Evolutionary conservation across 2,888 invertebrate species (phyloP), one percentile per base, ranked within the genome.

Genomic region (Eurois occulta): DNA sequence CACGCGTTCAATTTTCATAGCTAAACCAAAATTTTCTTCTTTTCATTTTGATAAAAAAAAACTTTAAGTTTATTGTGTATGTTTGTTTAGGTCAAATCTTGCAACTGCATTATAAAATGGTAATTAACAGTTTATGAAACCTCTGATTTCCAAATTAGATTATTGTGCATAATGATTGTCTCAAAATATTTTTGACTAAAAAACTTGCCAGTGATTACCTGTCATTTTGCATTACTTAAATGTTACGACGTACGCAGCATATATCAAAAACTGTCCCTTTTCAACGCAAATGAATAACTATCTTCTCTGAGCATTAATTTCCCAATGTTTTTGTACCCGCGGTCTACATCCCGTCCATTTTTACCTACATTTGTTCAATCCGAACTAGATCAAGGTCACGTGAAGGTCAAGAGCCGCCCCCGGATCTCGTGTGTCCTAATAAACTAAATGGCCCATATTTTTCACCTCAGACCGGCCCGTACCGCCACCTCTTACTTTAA

Each of bases 351-450:
- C 60, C 83, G 46, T 11, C 35, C 73, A 46, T 73, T 86, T 82
- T 78, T 70, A 60, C 64, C 67, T 46, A 64, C 64, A 68, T 64
- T 43, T 38, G 67, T 41, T 28, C n/a, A 70, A 35, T 32, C 48
- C 43, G 7, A 78, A 83, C 52, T 72, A 55, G 80, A 60, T 84
- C 84, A 84, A 86, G 84, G 86, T 78, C 80, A 46, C 62, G 28
- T 32, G 70, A 84, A 81, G 84, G 78, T 84, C 75, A 88, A 78
- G 77, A 75, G 71, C 60, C 48, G 28, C 74, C 69, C 52, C 28
- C 48, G 60, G 46, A 28, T 58, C 38, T 69, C 65, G 60, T 80
- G 55, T 68, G 83, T 72, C 83, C 83, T 77, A 72, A 82, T 72
- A 72, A 77, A 82, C 65, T 64, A 72, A 83, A 66, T 86, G 69